Conservation (phyloP, 2,797 vertebrate genomes). For the Eulemur albifrons region DNA sequence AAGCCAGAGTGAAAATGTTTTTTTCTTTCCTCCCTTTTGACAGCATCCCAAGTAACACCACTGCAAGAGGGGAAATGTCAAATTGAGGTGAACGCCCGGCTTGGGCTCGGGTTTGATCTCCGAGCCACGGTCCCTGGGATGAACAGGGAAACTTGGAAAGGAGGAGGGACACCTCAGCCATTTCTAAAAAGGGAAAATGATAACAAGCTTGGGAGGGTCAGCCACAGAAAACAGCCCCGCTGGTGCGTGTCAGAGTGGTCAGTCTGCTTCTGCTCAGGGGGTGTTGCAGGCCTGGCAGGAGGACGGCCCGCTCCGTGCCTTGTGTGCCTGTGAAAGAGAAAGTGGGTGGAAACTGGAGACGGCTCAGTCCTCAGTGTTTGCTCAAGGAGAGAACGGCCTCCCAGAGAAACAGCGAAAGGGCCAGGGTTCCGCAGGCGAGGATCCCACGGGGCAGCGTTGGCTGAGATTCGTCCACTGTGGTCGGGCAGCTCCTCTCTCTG, state of each 20-base stretch:
- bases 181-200: conserved; percentile 69
- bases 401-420: background rate
- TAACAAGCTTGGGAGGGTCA: conserved; percentile 17
- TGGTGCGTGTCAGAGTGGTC: background rate
- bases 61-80: conserved; percentile 59
- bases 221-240: conserved; percentile 42
- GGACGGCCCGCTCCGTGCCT: background rate
- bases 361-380: background rate
- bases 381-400: background rate
- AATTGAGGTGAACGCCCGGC: conserved; percentile 45
- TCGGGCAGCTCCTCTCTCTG: background rate
- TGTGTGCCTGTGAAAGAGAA: conserved; percentile 30
- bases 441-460: background rate
- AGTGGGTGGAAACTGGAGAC: conserved; percentile 41
- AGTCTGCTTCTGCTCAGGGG: conserved; percentile 14
- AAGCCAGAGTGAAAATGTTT: conserved; percentile 29
- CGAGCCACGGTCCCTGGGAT: background rate
- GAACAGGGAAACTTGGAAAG: conserved; percentile 23
- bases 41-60: conserved; percentile 51
- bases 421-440: background rate
- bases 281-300: background rate
- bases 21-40: conserved; percentile 66
- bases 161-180: conserved; percentile 40
- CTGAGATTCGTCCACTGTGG: background rate
- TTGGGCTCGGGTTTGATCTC: conserved; percentile 23